These are phyloP conservation scores for Lepidochitona cinerea DNA, from an alignment of 2,888 invertebrate species.

Conservation along the genomic window DNA sequence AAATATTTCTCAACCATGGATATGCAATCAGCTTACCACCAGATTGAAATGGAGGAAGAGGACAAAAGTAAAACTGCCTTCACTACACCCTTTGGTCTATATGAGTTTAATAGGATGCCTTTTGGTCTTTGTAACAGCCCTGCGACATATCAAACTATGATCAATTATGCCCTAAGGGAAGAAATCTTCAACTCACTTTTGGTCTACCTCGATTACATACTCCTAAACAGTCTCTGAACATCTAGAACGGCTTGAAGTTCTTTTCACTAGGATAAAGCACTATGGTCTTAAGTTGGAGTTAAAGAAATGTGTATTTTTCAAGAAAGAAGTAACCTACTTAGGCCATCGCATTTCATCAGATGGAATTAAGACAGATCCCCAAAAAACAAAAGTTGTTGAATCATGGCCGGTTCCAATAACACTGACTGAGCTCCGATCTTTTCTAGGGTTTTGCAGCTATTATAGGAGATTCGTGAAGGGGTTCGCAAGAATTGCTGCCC, in stretches of 20 bases:
- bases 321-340: background rate
- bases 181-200: background rate
- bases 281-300: background rate
- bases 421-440: background rate
- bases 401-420: background rate
- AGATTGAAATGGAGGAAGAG: background rate
- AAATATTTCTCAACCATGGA: conserved; percentile 10
- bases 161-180: conserved; percentile 12
- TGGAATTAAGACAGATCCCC: conserved; percentile 5
- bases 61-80: conserved; percentile 14
- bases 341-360: background rate
- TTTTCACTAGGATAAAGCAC: background rate
- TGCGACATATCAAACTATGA: conserved; percentile 21
- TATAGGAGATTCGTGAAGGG: background rate
- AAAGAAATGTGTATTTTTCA: background rate
- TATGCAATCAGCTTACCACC: conserved; percentile 8
- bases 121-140: conserved; percentile 20
- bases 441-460: background rate
- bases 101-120: conserved; percentile 20
- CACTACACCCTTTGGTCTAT: conserved; percentile 12
- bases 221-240: conserved; percentile 1
- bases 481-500: background rate
- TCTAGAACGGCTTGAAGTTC: background rate
- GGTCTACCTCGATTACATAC: conserved; percentile 3
- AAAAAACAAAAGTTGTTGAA: background rate